phyloP scores from a whole-genome alignment of 2,797 vertebrate species.

The Falco naumanni region DNA sequence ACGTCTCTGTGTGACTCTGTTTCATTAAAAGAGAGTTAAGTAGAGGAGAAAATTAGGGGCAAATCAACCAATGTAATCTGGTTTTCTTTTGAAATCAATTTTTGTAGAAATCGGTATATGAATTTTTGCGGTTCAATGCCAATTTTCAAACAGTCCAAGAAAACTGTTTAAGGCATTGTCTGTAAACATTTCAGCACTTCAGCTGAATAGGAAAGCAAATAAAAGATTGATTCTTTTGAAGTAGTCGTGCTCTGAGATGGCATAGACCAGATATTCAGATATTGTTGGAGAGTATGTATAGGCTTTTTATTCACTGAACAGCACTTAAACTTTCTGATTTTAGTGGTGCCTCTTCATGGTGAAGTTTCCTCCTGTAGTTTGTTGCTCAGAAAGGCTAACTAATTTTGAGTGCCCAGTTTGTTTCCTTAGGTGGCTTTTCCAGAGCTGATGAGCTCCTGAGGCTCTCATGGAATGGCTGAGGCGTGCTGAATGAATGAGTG shows the following conservation, averaged over 20 bases:
- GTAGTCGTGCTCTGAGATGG: neutral
- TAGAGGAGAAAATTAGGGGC: neutral
- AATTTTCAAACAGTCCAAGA: neutral
- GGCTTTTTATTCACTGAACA: constrained; percentile 1
- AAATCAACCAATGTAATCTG: neutral
- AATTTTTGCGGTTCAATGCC: neutral
- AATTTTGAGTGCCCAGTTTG: neutral
- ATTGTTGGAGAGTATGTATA: neutral
- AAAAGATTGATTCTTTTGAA: neutral
- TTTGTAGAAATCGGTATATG: neutral
- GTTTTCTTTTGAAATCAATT: neutral
- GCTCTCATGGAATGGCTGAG: neutral
- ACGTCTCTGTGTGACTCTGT: neutral
- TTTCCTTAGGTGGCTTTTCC: constrained; percentile 13
- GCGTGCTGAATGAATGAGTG: neutral
- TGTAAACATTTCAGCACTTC: neutral
- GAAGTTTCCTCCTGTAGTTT: neutral
- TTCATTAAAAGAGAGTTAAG: neutral
- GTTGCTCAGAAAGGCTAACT: neutral
- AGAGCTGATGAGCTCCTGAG: neutral
- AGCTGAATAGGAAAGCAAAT: constrained; percentile 11
- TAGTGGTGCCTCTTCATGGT: neutral
- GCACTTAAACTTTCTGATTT: constrained; percentile 5
- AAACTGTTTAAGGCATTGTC: neutral
- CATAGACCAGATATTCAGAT: constrained; percentile 6